Percentiles rank a stretch among this genome's conserved stretches.
phyloP scores from a whole-genome alignment of 1,140 invertebrate species.

The Drosophila pseudoobscura region DNA sequence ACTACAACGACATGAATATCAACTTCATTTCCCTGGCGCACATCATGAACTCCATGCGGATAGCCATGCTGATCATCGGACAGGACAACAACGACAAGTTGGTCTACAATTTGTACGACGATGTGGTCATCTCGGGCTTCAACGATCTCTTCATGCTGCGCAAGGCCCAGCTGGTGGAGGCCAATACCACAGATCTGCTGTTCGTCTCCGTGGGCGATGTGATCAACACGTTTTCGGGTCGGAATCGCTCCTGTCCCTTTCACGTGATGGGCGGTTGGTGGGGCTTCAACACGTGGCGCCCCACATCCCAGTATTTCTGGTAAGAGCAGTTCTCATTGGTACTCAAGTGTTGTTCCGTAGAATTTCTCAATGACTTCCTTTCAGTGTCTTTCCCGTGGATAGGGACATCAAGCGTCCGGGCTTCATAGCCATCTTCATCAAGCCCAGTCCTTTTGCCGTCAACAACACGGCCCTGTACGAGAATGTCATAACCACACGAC shows the following conservation, averaged over 20 bases:
- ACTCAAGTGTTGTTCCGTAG: too few species aligned
- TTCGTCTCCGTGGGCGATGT: slow-evolving; percentile 52
- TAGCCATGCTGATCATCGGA: slow-evolving; percentile 61
- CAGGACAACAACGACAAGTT: slow-evolving; percentile 46
- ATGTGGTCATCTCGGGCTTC: slow-evolving; percentile 62
- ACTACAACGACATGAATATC: slow-evolving; percentile 61
- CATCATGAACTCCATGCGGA: slow-evolving; percentile 58
- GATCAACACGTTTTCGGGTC: slow-evolving; percentile 30
- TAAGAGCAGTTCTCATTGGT: slow-evolving; percentile 8
- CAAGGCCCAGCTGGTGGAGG: slow-evolving; percentile 55
- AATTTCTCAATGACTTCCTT: background rate
- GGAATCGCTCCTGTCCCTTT: slow-evolving; percentile 51
- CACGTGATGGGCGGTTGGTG: slow-evolving; percentile 62
- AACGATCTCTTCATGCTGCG: slow-evolving; percentile 67
- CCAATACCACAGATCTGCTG: slow-evolving; percentile 59
- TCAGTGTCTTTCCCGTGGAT: slow-evolving; percentile 58
- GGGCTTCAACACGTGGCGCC: slow-evolving; percentile 20
- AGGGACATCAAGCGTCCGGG: slow-evolving; percentile 38
- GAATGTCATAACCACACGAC: slow-evolving; percentile 44
- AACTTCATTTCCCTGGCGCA: slow-evolving; percentile 55
- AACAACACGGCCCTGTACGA: slow-evolving; percentile 58
- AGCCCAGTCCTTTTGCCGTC: slow-evolving; percentile 45
- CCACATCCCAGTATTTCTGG: slow-evolving; percentile 20
- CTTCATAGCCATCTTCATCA: slow-evolving; percentile 64
- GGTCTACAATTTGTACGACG: slow-evolving; percentile 65